Conservation (phyloP, 64 coral and sea anemone genomes). For the Actinia tenebrosa region DNA sequence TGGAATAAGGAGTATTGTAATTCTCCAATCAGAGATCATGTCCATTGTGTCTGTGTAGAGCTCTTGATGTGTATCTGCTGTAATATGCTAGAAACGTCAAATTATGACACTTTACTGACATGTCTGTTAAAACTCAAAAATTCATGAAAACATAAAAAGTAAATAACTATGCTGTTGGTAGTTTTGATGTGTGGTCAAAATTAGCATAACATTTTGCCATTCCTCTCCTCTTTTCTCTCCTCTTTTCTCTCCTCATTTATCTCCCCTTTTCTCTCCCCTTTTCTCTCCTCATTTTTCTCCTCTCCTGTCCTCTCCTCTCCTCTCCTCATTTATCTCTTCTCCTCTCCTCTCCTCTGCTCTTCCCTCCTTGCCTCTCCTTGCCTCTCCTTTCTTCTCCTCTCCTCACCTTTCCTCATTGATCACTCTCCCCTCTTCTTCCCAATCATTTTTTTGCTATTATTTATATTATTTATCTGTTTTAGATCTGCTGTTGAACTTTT, state of each 20-base stretch:
- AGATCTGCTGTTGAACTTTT: constrained; percentile 67
- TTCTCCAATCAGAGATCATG: background rate
- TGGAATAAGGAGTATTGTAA: background rate
- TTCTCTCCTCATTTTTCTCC: background rate
- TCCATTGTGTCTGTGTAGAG: background rate
- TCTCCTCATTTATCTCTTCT: background rate
- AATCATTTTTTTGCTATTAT: background rate
- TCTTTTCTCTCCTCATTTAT: background rate
- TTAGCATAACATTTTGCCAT: too few species aligned
- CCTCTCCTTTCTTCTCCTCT: background rate
- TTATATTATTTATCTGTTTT: background rate
- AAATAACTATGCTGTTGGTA: too few species aligned
- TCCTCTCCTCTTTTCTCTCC: too few species aligned
- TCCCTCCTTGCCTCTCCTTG: too few species aligned
- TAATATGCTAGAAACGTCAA: background rate
- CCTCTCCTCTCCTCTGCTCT: too few species aligned
- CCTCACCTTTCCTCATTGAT: too few species aligned
- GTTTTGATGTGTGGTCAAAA: too few species aligned
- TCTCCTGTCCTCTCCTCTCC: background rate
- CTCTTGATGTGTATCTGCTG: too few species aligned
- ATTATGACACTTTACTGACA: too few species aligned
- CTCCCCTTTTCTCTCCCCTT: background rate
- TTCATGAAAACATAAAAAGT: too few species aligned
- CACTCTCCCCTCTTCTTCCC: background rate
- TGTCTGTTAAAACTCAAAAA: too few species aligned